These are phyloP conservation scores for human DNA, from an alignment of 2,113 vertebrate species.

Conservation along the genomic window GRCh38 chr3:13101501-13102000, in stretches of 20 bases:
- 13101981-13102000: neutral
- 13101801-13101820: neutral
- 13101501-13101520: neutral
- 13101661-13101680: neutral
- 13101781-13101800: neutral
- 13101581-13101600: neutral
- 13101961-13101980: neutral
- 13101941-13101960: no score
- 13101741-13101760: rapidly evolving
- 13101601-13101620: rapidly evolving
- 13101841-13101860: neutral
- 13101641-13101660: neutral
- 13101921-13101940: neutral
- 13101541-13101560: neutral
- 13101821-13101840: neutral
- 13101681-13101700: neutral
- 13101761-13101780: neutral
- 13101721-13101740: rapidly evolving
- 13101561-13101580: neutral
- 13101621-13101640: neutral
- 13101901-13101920: neutral
- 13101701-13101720: neutral
- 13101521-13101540: neutral
- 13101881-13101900: neutral
- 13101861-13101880: neutral